phyloP scores from a whole-genome alignment of 2,113 vertebrate species.

The Lophotis ruficrista region DNA sequence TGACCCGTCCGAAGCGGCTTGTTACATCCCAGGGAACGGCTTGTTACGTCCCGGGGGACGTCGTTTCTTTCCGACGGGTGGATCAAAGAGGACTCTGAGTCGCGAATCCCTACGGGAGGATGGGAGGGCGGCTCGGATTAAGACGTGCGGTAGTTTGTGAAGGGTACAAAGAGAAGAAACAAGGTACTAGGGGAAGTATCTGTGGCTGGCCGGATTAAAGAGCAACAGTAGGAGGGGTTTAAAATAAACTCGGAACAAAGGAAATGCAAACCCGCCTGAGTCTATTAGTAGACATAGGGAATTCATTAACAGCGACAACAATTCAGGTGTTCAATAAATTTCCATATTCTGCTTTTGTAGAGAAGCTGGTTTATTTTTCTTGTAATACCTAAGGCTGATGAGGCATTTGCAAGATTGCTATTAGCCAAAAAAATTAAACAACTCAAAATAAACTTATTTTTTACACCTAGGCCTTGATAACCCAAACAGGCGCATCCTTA shows the following conservation, averaged over 20 bases:
- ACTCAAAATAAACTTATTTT: background rate
- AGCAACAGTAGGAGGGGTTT: slow-evolving; percentile 7
- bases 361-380: background rate
- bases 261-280: background rate
- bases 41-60: too few species aligned
- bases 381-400: background rate
- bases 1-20: background rate
- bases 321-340: background rate
- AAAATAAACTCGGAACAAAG: background rate
- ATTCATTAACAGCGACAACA: background rate
- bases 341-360: background rate
- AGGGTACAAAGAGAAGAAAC: background rate
- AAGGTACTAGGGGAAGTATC: background rate
- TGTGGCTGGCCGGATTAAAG: background rate
- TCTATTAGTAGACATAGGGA: background rate
- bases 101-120: background rate
- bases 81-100: background rate
- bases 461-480: background rate
- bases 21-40: fast-evolving
- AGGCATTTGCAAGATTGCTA: background rate
- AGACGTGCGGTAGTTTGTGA: background rate
- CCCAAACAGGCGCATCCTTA: background rate
- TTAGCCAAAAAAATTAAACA: background rate
- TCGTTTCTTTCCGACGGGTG: fast-evolving
- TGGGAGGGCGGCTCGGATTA: background rate